Base-by-base conservation (phyloP, 1,140 invertebrate species). In the Pemphigus obesinymphae region DNA sequence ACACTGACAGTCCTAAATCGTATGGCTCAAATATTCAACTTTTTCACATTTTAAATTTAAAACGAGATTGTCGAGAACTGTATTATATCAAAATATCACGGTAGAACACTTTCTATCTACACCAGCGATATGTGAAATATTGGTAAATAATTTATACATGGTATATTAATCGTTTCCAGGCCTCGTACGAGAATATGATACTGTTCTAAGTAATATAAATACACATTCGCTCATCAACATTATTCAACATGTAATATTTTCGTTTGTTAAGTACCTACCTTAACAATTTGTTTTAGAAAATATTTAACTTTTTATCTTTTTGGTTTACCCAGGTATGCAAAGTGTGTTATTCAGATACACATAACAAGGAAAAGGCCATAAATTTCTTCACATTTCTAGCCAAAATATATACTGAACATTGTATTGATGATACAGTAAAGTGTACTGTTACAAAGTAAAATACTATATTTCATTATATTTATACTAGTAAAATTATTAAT, bases 371-470 rank as follows among this genome's bases (percentile, higher is more conserved):
- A 80, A 13, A 31, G 23, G 53, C 26, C n/a, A 2, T 45, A 3
- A n/a, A 17, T 8, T 43, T 63, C 15, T 26, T 80, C 11, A 43
- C 6, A 13, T 80, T 80, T 61, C 23, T 80, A 20, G 23, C 37
- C 15, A 40, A 43, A 61, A 29, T 63, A n/a, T 61, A 43, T 7
- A 63, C 37, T 17, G 55, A 61, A 43, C 53, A 80, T 43, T 61
- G 76, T 63, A 8, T 58, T 13, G 55, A 61, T n/a, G 76, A 80
- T 37, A 23, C 37, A 29, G 40, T 80, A 0, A 80, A 80, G 63
- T 6, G 17, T 10, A 61, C 37, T 29, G 17, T 80, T 63, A 43
- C 20, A 11, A 61, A 80, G 76, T 80, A n/a, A 73, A 26, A 11
- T 34, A 50, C 15, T 13, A 31, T 63, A 53, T 20, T 76, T 34